Percentiles rank a stretch among this genome's conserved stretches.
Conservation (phyloP, 2,113 vertebrate species). For the Taurulus bubalis region DNA sequence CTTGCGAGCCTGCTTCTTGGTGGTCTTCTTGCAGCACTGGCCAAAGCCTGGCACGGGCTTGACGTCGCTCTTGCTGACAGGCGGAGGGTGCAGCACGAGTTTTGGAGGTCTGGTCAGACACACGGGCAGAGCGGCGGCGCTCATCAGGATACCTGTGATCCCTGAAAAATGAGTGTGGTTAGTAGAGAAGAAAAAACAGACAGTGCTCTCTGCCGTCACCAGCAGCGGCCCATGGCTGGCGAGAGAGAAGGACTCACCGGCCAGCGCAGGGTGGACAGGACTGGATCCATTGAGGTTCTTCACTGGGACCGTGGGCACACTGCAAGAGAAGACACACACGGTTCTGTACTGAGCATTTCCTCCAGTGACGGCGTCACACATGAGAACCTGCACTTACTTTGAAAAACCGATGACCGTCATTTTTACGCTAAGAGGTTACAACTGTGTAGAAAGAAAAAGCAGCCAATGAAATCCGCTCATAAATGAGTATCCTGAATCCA, state of each 20-base stretch:
- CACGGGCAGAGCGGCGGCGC: conserved; percentile 91
- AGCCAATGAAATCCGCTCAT: background rate
- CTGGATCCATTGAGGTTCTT: conserved; percentile 95
- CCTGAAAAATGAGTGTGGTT: conserved; percentile 76
- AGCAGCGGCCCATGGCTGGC: background rate
- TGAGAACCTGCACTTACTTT: conserved; percentile 43
- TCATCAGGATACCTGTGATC: conserved; percentile 98
- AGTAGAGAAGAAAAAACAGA: background rate
- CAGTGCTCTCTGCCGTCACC: background rate
- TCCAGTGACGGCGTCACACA: background rate
- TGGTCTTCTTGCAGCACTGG: conserved; percentile 93
- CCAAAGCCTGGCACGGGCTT: conserved; percentile 92
- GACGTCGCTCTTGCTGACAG: conserved; percentile 93
- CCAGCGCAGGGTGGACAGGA: conserved; percentile 91
- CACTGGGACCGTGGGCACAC: conserved; percentile 93
- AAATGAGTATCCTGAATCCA: background rate
- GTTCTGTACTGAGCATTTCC: background rate
- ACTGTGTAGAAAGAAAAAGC: background rate
- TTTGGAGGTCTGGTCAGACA: conserved; percentile 94
- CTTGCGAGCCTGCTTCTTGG: conserved; percentile 94
- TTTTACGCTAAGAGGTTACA: conserved; percentile 2
- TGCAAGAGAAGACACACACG: conserved; percentile 57
- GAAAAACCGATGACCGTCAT: conserved; percentile 72
- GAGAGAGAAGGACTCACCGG: conserved; percentile 81
- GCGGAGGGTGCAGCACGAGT: conserved; percentile 91